Conservation (phyloP, 2,113 vertebrate species). For the Isurus oxyrinchus region DNA sequence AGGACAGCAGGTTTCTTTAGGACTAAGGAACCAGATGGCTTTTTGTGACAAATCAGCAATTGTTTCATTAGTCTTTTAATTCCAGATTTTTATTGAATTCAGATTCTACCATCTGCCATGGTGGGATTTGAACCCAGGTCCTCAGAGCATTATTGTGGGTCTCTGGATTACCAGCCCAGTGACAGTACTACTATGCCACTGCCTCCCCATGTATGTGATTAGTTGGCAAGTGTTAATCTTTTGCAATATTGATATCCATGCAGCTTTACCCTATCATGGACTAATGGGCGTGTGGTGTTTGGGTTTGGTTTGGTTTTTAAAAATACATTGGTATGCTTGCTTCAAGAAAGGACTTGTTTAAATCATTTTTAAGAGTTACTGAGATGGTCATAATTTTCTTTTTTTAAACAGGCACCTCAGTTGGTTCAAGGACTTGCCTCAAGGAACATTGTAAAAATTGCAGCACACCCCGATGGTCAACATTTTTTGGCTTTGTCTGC, state of each 20-base stretch:
- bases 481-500: conserved; percentile 87
- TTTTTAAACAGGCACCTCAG: conserved; percentile 71
- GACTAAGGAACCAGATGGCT: no score
- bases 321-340: not conserved
- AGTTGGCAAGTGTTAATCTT: not conserved
- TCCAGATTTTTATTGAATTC: no score
- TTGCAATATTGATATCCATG: not conserved
- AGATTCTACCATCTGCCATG: no score
- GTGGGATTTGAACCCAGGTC: no score
- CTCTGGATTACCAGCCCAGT: no score
- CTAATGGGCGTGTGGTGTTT: not conserved
- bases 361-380: not conserved
- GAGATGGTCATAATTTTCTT: not conserved
- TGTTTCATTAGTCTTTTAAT: no score
- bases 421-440: conserved; percentile 81
- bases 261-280: not conserved
- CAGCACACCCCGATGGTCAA: conserved; percentile 92
- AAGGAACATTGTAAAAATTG: conserved; percentile 85
- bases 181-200: no score
- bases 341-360: not conserved
- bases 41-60: no score
- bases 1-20: no score
- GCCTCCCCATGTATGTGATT: no score
- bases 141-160: no score
- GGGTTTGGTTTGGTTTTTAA: not conserved